These are phyloP conservation scores for Folsomia candida DNA, from an alignment of 2,888 invertebrate species.

Conservation along the genomic window DNA sequence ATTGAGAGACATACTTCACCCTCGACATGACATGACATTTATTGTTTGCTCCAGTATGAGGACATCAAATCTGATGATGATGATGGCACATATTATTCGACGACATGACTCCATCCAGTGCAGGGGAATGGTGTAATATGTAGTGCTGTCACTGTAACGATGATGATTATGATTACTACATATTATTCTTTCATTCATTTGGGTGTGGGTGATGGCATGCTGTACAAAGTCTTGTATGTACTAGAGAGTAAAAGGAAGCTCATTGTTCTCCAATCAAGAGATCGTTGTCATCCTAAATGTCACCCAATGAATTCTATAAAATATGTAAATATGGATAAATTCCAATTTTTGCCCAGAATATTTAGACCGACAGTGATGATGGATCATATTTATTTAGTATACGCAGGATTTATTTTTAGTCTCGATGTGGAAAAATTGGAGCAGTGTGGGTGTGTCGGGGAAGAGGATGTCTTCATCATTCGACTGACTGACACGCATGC, in stretches of 20 bases:
- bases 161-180: neutral
- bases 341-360: too few relatives aligned
- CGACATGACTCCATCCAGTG: neutral
- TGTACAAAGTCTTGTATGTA: neutral
- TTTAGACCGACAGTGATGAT: too few relatives aligned
- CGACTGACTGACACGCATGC: neutral
- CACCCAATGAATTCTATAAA: neutral
- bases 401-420: neutral
- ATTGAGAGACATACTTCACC: neutral
- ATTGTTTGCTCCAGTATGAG: neutral
- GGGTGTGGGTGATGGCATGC: neutral
- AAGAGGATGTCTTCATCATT: slow-evolving; percentile 5
- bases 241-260: neutral
- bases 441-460: neutral
- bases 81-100: too few relatives aligned
- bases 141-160: neutral
- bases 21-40: neutral
- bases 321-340: neutral
- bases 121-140: neutral
- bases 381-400: too few relatives aligned
- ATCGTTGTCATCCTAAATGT: neutral
- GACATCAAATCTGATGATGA: too few relatives aligned
- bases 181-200: neutral
- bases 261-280: neutral
- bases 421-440: neutral